Evolutionary conservation across 37 sponge, comb jelly and placozoan species (phyloP).

Genomic region (Hormiphora californensis): DNA sequence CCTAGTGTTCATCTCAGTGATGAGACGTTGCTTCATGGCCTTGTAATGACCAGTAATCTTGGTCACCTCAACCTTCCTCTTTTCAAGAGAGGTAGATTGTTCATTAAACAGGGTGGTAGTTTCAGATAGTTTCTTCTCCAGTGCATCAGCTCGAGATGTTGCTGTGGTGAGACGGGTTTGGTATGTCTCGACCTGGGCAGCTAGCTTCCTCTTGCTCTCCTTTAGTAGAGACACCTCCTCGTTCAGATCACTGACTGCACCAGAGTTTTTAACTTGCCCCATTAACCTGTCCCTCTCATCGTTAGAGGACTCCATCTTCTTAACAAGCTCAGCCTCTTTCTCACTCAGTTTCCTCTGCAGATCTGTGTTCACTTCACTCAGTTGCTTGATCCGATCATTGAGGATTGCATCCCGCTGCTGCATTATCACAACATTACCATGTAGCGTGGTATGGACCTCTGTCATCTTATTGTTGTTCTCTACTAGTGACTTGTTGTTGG

Average conservation of each 20-base stretch:
- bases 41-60: slow-evolving; percentile 17
- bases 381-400: slow-evolving; percentile 6
- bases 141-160: not conserved
- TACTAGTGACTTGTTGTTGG: not conserved
- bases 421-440: not conserved
- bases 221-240: not conserved
- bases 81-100: not conserved
- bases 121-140: slow-evolving; percentile 6
- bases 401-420: slow-evolving; percentile 31
- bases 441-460: not conserved
- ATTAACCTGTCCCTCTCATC: not conserved
- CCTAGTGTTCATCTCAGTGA: slow-evolving; percentile 26
- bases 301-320: not conserved
- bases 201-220: not conserved
- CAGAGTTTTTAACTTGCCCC: not conserved
- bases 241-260: not conserved
- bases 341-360: not conserved
- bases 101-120: not conserved
- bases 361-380: not conserved
- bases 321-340: not conserved
- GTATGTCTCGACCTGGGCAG: not conserved
- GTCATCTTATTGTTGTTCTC: slow-evolving; percentile 3
- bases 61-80: slow-evolving; percentile 20
- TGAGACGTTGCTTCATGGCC: not conserved
- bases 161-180: not conserved